Conservation (phyloP, 2,113 vertebrate species). For the Oostethus manadensis region DNA sequence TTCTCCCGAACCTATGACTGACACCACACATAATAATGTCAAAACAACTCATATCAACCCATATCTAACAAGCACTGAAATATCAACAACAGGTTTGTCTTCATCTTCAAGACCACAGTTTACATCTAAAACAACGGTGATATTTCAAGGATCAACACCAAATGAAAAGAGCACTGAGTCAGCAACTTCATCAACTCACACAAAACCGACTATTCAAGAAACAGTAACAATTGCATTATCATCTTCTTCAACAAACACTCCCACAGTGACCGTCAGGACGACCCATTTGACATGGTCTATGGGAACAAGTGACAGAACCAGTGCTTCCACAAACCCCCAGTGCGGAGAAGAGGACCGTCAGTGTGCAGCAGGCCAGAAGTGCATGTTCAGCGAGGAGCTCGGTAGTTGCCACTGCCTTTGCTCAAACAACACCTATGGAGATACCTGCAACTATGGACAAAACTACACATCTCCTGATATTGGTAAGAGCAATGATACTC, state of each 20-base stretch:
- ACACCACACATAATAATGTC: background rate
- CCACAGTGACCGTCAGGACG: background rate
- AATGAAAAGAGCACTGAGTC: background rate
- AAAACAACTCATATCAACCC: background rate
- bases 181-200: background rate
- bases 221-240: background rate
- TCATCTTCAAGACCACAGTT: background rate
- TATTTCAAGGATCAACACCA: background rate
- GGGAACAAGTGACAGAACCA: background rate
- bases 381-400: constrained; percentile 32
- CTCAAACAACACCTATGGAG: constrained; percentile 26
- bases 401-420: constrained; percentile 43
- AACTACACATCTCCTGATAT: constrained; percentile 15
- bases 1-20: background rate
- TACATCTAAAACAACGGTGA: background rate
- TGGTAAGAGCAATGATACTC: constrained; percentile 33
- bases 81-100: background rate
- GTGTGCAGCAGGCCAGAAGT: constrained; percentile 29
- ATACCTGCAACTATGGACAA: constrained; percentile 27
- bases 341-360: constrained; percentile 39
- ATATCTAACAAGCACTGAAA: background rate
- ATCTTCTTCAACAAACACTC: background rate
- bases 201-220: background rate
- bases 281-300: background rate
- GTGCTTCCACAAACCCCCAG: constrained; percentile 5